These are phyloP conservation scores for Trinorchestia longiramus DNA, from an alignment of 1,140 invertebrate species.

Conservation along the genomic window DNA sequence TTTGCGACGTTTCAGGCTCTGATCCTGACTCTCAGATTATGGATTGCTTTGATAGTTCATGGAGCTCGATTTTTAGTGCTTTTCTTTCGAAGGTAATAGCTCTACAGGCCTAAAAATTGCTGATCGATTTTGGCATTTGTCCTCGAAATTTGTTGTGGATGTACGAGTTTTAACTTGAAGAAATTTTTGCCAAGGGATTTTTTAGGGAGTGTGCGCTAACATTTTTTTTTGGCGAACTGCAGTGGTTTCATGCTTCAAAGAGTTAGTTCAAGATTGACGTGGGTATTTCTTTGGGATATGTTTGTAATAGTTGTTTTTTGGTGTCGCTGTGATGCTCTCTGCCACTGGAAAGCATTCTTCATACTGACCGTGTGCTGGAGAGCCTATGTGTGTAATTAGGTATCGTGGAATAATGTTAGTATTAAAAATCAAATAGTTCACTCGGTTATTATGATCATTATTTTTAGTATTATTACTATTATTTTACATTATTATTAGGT, in stretches of 20 bases:
- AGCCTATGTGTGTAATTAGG: no score
- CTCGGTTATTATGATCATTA: no score
- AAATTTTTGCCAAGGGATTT: no score
- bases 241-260: neutral
- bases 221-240: neutral
- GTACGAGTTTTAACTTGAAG: neutral
- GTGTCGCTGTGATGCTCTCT: neutral
- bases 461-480: no score
- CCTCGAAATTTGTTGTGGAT: neutral
- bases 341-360: neutral
- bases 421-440: no score
- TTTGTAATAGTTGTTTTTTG: neutral
- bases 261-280: neutral
- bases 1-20: constrained; percentile 17
- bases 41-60: neutral
- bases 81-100: neutral
- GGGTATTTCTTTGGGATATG: neutral
- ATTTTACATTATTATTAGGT: no score
- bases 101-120: neutral
- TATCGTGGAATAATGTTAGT: no score
- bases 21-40: neutral
- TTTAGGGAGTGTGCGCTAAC: neutral
- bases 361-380: neutral
- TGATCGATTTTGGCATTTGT: neutral
- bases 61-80: neutral